Percentiles rank a stretch among this genome's conserved stretches.
These are phyloP conservation scores for Rotaria sp. DNA, from an alignment of 2,888 invertebrate genomes.

Conservation along the genomic window DNA sequence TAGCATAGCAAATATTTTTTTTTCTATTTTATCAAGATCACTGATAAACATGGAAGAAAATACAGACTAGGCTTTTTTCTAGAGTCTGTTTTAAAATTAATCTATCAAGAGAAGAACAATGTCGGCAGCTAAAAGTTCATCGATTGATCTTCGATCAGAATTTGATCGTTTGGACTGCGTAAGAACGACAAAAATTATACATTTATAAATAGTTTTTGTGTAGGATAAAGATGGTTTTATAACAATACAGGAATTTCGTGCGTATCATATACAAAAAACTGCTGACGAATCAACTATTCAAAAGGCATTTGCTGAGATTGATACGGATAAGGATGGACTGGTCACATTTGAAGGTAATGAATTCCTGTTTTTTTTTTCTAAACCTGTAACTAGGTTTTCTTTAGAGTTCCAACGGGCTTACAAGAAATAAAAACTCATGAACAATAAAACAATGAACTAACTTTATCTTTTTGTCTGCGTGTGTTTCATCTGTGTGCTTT, in stretches of 20 bases:
- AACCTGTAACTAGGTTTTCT: background rate
- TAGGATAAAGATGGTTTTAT: slow-evolving; percentile 26
- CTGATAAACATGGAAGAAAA: no score
- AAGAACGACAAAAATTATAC: background rate
- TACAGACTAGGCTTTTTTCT: background rate
- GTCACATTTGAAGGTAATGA: background rate
- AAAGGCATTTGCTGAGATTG: background rate
- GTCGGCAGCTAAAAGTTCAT: background rate
- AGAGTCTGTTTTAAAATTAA: background rate
- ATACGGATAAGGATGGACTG: background rate
- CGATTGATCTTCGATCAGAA: background rate
- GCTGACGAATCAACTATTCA: background rate
- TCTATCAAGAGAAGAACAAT: background rate
- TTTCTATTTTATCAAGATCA: background rate
- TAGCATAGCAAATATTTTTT: background rate
- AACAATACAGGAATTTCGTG: background rate
- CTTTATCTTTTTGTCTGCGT: background rate
- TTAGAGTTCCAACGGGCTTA: background rate
- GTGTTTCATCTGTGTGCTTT: background rate
- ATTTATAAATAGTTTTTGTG: background rate
- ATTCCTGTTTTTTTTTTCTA: background rate
- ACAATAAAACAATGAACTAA: background rate
- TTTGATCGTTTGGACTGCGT: background rate
- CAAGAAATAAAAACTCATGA: background rate
- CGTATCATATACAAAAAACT: background rate